Evolutionary conservation across 2,888 invertebrate genomes (phyloP), one percentile per base, ranked within the genome.

Genomic region (Enchytraeus crypticus): DNA sequence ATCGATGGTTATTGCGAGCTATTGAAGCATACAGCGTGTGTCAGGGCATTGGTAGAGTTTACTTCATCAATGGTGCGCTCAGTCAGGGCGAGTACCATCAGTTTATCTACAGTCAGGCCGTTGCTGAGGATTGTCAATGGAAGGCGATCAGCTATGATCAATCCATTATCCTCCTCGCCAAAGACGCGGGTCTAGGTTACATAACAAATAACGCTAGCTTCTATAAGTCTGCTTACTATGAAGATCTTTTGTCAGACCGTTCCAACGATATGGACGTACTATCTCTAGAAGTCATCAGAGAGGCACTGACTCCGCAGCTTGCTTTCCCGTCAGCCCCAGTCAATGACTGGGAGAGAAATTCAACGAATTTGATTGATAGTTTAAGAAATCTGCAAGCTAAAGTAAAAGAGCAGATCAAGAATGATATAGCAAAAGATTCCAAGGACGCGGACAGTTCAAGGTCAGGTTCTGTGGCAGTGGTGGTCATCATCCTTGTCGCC

Each of bases 401-500:
- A 8, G 38, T 49, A 8, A 14, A 49, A 8, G 21, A 33, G 5
- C 23, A 26, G 5, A 21, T 54, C 23, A 38, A 23, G 43, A 2
- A 21, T 1, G 21, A 23, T 8, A 38, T 54, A 21, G 11, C 8
- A 11, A n/a, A 27, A 27, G 38, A 32, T 2, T 34, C 27, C 23
- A 32, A 32, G 18, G n/a, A 26, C 18, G 51, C 61, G 5, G 23
- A 53, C 21, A 23, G 30, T 27, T 27, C 32, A 27, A 34, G 47
- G 30, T 54, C 45, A n/a, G 88, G 89, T 74, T 87, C 87, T 0
- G 82, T 89, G 1, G 89, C 90, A 34, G 89, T 90, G 11, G 64
- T 70, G 34, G 63, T 73, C 54, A 67, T 74, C 21, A 69, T 71
- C 11, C 64, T 73, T 3, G 71, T 73, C 3, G 66, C 72, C 14